Evolutionary conservation across 2,797 vertebrate genomes (phyloP).

Genomic region (Macropus fuliginosus): DNA sequence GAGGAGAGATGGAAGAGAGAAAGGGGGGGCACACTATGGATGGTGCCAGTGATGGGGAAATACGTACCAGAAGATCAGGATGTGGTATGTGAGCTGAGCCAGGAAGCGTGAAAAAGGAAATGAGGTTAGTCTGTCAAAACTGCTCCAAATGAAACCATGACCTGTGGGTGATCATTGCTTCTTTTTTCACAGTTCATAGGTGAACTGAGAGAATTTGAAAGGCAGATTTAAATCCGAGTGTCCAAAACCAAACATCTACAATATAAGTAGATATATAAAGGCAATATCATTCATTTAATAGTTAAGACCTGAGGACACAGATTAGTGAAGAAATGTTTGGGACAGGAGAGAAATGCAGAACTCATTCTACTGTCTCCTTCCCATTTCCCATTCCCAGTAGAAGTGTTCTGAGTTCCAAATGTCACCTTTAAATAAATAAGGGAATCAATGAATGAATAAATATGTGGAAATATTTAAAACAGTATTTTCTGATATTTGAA

Average conservation of each 20-base stretch:
- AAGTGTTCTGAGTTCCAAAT: not conserved
- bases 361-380: not conserved
- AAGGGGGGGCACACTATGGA: not conserved
- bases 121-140: not conserved
- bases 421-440: not conserved
- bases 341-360: not conserved
- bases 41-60: not conserved
- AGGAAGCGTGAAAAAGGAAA: not conserved
- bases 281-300: not conserved
- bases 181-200: not conserved
- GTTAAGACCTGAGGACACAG: not conserved
- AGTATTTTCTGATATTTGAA: not conserved
- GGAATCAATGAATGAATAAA: not conserved
- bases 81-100: not conserved
- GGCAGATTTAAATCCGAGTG: not conserved
- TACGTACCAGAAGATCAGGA: not conserved
- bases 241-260: not conserved
- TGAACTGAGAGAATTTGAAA: not conserved
- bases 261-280: not conserved
- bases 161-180: not conserved
- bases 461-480: not conserved
- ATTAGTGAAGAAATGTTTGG: not conserved
- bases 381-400: not conserved
- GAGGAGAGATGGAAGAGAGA: not conserved
- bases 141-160: not conserved